A percentile compares a stretch with the other conserved stretches of the same genome.
Conservation (phyloP, 2,113 vertebrate species). For the Lycaon pictus region DNA sequence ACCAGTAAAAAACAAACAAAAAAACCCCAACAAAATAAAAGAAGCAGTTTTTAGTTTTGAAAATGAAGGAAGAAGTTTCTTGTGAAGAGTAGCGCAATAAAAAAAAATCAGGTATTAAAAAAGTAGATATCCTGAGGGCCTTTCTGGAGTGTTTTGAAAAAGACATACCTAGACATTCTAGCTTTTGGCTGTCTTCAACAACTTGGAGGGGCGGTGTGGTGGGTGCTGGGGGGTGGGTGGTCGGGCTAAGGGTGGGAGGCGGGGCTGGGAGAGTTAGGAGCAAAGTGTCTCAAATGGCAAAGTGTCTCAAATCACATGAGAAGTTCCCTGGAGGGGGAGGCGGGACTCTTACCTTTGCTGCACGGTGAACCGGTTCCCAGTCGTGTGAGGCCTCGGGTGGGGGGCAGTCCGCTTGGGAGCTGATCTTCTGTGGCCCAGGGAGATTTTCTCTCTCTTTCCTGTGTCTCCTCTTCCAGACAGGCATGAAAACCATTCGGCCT, state of each 20-base stretch:
- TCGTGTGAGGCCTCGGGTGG: background rate
- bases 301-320: background rate
- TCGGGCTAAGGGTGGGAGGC: background rate
- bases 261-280: background rate
- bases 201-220: background rate
- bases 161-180: background rate
- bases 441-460: background rate
- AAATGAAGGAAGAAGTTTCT: background rate
- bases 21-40: background rate
- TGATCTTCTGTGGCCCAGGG: background rate
- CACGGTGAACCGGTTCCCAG: background rate
- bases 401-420: background rate
- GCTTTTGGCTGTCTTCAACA: background rate
- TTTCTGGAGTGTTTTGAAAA: background rate
- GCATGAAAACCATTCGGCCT: background rate
- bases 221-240: background rate
- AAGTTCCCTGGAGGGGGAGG: background rate
- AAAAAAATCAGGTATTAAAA: background rate
- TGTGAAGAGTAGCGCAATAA: background rate
- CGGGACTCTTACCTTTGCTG: constrained; percentile 60
- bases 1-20: background rate
- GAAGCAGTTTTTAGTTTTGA: background rate
- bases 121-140: background rate
- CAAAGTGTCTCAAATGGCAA: background rate
- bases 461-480: background rate